Evolutionary conservation across 2,113 vertebrate genomes (phyloP), one percentile per base, ranked within the genome.

Genomic region (Dascyllus trimaculatus): DNA sequence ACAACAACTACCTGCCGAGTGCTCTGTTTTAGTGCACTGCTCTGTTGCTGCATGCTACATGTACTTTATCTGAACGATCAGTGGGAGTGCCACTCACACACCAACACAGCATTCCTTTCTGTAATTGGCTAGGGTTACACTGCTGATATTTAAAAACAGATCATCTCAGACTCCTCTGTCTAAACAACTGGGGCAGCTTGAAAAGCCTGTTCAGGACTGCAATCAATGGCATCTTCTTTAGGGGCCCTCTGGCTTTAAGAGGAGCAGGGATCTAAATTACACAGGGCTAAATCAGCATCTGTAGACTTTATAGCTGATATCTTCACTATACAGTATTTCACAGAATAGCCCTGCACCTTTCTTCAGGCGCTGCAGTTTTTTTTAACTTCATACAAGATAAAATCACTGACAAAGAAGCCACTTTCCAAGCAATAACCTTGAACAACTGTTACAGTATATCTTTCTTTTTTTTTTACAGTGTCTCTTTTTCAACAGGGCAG

Each of bases 71-170:
- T 65, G 70, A 73, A 57, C 29, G 18, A 83, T 86, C 75, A 71
- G 75, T 64, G 78, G 85, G 83, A 83, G 75, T 87, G 78, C 51
- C 84, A 71, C 63, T 58, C 51, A 63, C 38, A 62, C 75, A 43
- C 18, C 7, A 9, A n/a, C 21, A 35, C 17, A 56, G 78, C 85
- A 88, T 75, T 81, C 84, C 64, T 92, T 60, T 48, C 38, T 80
- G 49, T 86, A 80, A 81, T 81, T 78, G 73, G 75, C 71, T 56
- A 0, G 1, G n/a, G 53, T 13, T 76, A 53, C 61, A 72, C 46
- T 82, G 66, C 83, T 89, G 73, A 80, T 82, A 22, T 89, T 89
- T 76, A 54, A 87, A 84, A 52, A 61, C 1, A 19, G 67, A 69
- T 72, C 70, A 21, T 83, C 21, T 77, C 24, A 7, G n/a, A 57